Base-by-base conservation (phyloP, 2,113 vertebrate genomes). In the Oxyura jamaicensis region DNA sequence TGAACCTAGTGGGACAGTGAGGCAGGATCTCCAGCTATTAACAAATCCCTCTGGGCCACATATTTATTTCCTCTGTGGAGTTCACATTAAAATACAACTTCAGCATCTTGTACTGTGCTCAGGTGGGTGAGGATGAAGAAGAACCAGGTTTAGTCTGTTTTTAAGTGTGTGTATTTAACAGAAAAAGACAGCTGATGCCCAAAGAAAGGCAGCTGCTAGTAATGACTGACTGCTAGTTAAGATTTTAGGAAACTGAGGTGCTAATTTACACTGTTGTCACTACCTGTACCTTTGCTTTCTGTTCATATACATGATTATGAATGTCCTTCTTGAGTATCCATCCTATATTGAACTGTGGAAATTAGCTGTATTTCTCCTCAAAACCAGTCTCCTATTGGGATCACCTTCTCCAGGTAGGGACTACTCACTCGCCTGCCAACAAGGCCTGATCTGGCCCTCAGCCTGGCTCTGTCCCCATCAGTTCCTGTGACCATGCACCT, bases 61-160 rank as follows among this genome's bases (percentile, higher is more conserved):
- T 29, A n/a, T 19, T 83, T 79, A 60, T 69, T 74, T 86, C 41
- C 46, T 82, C 46, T 63, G 8, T 46, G 36, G n/a, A 41, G 6
- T 67, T 36, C 41, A 74, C 33, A 7, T 17, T 76, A 22, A 76
- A 35, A 56, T 15, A 48, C 2, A n/a, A 3, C 13, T 84, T 67
- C 72, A 46, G 21, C 23, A 20, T 19, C 19, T 68, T 23, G 36
- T 19, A 17, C 8, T 71, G 36, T 50, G 26, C 18, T 72, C 10
- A 20, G 7, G 17, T 33, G 3, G 20, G 18, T 62, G 50, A 56
- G 55, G 29, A 56, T 22, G n/a, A 55, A 65, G n/a, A 35, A 66
- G 11, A 28, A 35, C 18, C 36, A n/a, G 0, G 2, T 50, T 67
- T 63, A 77, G 5, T 22, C 33, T 67, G 10, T 0, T 1, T 46